Evolutionary conservation across 2,888 invertebrate genomes (phyloP).

Genomic region (Asteroscopus sphinx): DNA sequence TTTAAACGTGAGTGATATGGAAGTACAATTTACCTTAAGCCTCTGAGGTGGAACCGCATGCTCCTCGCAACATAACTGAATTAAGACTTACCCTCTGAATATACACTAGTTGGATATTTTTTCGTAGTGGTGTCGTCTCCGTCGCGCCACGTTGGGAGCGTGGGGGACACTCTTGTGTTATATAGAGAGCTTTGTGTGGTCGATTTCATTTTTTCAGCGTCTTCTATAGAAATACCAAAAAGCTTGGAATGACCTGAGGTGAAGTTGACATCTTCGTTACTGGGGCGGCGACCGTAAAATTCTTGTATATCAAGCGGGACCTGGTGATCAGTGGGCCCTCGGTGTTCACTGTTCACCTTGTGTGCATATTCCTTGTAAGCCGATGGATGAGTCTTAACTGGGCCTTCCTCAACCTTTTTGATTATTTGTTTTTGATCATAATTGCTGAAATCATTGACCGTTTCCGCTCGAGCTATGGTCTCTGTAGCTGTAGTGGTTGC

Average conservation of each 20-base stretch:
- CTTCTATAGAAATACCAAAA: constrained; percentile 91
- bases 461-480: constrained; percentile 73
- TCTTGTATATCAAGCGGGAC: constrained; percentile 68
- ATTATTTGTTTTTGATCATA: constrained; percentile 69
- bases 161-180: constrained; percentile 91
- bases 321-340: constrained; percentile 38
- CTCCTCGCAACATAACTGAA: constrained; percentile 43
- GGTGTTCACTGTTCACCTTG: constrained; percentile 10
- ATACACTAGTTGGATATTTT: constrained; percentile 80
- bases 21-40: constrained; percentile 26
- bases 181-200: constrained; percentile 87
- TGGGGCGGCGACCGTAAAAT: constrained; percentile 62
- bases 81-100: constrained; percentile 80
- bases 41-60: constrained; percentile 59
- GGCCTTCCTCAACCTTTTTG: constrained; percentile 57
- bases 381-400: constrained; percentile 57
- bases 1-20: constrained; percentile 13
- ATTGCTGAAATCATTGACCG: constrained; percentile 71
- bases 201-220: constrained; percentile 87
- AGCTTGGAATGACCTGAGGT: constrained; percentile 91
- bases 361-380: constrained; percentile 57
- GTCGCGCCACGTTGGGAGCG: constrained; percentile 88
- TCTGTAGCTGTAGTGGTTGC: constrained; percentile 69
- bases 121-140: constrained; percentile 81
- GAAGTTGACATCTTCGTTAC: constrained; percentile 75